Conservation (phyloP, 2,888 invertebrate species). For the Epiblema foenella region DNA sequence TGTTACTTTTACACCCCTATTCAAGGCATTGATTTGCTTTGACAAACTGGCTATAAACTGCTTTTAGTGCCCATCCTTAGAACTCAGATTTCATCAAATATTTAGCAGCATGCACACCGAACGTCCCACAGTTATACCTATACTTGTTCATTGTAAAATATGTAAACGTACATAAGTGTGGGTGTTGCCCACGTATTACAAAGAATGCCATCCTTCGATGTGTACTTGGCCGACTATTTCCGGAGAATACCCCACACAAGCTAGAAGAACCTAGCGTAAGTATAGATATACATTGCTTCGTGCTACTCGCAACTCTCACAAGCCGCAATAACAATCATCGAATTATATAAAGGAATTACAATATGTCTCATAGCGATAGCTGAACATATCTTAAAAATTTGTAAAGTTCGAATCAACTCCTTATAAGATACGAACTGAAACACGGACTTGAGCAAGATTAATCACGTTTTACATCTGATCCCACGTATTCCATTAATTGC, state of each 20-base stretch:
- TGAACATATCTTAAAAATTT: constrained; percentile 13
- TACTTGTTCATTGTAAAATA: too few relatives aligned
- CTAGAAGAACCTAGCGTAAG: too few relatives aligned
- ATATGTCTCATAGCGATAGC: background rate
- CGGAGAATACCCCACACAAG: too few relatives aligned
- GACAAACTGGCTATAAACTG: constrained; percentile 14
- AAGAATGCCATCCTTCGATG: too few relatives aligned
- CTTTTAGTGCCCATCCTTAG: background rate
- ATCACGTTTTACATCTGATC: constrained; percentile 51
- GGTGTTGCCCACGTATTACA: too few relatives aligned
- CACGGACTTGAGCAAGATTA: constrained; percentile 49
- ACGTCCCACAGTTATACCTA: too few relatives aligned
- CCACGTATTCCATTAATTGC: constrained; percentile 45
- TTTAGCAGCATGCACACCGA: background rate
- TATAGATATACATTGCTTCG: background rate
- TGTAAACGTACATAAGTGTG: too few relatives aligned
- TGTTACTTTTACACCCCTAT: constrained; percentile 24
- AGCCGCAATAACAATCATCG: background rate
- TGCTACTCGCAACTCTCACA: background rate
- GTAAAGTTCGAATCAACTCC: constrained; percentile 14
- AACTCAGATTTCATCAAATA: background rate
- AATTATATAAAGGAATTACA: background rate
- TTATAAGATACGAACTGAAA: constrained; percentile 39
- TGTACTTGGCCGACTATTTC: too few relatives aligned
- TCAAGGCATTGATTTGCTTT: constrained; percentile 27